phyloP scores from a whole-genome alignment of 64 coral and sea anemone species.

The Stylophora pistillata region DNA sequence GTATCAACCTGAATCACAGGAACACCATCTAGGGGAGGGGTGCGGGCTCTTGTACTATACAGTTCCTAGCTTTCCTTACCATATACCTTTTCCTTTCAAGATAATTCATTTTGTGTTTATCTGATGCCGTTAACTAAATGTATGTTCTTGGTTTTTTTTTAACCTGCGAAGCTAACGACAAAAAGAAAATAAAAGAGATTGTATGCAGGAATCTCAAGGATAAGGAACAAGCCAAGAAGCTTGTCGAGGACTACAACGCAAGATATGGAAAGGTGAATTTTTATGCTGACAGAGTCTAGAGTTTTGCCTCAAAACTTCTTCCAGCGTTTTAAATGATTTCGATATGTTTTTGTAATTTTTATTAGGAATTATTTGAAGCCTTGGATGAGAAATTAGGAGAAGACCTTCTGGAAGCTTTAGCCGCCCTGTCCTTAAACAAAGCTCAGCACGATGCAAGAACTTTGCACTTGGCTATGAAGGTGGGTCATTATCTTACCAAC shows the following conservation, averaged over 20 bases:
- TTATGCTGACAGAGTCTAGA: neutral
- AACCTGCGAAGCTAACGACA: constrained; percentile 35
- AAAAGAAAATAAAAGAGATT: constrained; percentile 68
- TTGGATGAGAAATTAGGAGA: constrained; percentile 44
- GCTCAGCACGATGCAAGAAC: constrained; percentile 48
- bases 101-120: no score
- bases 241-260: constrained; percentile 51
- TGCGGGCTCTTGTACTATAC: neutral
- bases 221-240: constrained; percentile 44
- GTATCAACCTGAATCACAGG: neutral
- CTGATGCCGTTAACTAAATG: no score
- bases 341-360: neutral
- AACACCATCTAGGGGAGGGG: neutral
- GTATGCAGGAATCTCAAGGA: constrained; percentile 17
- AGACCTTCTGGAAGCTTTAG: constrained; percentile 50
- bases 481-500: neutral
- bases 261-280: constrained; percentile 37
- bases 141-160: neutral
- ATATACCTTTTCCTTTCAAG: no score
- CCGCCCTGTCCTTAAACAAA: constrained; percentile 24
- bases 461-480: constrained; percentile 54
- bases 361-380: constrained; percentile 45
- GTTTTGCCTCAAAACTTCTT: neutral
- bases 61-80: no score
- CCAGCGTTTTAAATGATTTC: neutral